Evolutionary conservation across 2,888 invertebrate genomes (phyloP), one percentile per base, ranked within the genome.

Genomic region (Didymodactylos carnosus): DNA sequence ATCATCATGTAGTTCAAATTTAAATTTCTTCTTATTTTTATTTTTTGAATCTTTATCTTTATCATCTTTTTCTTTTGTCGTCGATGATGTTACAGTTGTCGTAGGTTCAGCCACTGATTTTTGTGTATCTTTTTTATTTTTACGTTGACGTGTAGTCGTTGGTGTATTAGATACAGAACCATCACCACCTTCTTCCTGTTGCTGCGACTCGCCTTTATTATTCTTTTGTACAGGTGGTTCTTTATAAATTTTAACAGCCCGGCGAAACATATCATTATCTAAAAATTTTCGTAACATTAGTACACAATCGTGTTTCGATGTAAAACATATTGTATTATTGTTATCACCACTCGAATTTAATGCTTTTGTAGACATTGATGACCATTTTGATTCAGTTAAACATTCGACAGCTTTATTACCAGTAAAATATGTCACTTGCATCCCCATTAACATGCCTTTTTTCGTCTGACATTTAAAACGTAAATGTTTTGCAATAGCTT

Each of bases 381-480:
- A 71, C 74, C 74, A 74, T 74, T 74, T 69, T 25, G 74, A 74
- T 51, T 74, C 71, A 51, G 53, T 74, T n/a, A 74, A 74, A 43
- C 71, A 41, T 72, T 46, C 79, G 79, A 74, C 74, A n/a, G 71
- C 27, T 72, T 74, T 74, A 14, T 80, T 85, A 88, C 93, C 92
- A 78, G 92, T 92, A 81, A 97, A 97, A 84, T 94, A 97, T 82
- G 94, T 92, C 16, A 97, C 95, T 84, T 92, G 90, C 83, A 97
- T 95, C 80, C 91, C 92, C 72, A 94, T 87, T 82, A 97, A 92
- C 84, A 94, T 95, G 0, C 94, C 95, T 83, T 91, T 92, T 85
- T 95, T 94, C 6, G 90, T 90, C 46, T 91, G 92, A 29, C 94
- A 89, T 84, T 94, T 93, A 78, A 91, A 91, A 73, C 92, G 89